Conservation (phyloP, 2,113 vertebrate species). For the Boleophthalmus pectinirostris region DNA sequence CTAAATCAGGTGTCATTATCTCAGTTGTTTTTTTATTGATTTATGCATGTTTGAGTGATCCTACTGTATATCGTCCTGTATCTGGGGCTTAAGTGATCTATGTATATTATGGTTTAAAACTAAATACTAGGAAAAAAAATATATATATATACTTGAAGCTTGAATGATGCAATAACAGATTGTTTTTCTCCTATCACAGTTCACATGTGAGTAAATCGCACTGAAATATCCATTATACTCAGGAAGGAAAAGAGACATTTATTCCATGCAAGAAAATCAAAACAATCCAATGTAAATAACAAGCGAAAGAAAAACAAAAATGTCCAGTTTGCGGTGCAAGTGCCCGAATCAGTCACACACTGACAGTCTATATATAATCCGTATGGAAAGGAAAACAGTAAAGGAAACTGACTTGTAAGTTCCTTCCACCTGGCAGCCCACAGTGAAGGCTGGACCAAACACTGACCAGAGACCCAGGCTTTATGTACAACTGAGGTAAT, state of each 20-base stretch:
- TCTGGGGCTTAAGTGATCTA: too few species aligned
- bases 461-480: slow-evolving; percentile 14
- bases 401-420: slow-evolving; percentile 51
- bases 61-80: too few species aligned
- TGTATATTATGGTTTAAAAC: too few species aligned
- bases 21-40: too few species aligned
- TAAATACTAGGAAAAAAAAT: too few species aligned
- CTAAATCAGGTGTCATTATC: too few species aligned
- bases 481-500: slow-evolving; percentile 25
- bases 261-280: slow-evolving; percentile 36
- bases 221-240: slow-evolving; percentile 14
- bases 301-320: slow-evolving; percentile 18
- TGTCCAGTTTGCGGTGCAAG: slow-evolving; percentile 38
- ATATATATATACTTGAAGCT: background rate
- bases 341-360: slow-evolving; percentile 31
- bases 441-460: slow-evolving; percentile 32
- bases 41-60: too few species aligned
- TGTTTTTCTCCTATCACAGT: slow-evolving; percentile 5
- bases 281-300: slow-evolving; percentile 27
- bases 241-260: slow-evolving; percentile 42
- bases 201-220: slow-evolving; percentile 2
- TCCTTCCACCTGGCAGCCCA: slow-evolving; percentile 62
- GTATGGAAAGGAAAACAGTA: slow-evolving; percentile 59
- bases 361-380: slow-evolving; percentile 50
- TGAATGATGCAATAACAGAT: background rate